A percentile compares a stretch with the other conserved stretches of the same genome.
Evolutionary conservation across 1,140 invertebrate genomes (phyloP).

Genomic region (Mycetomoellerius zeteki): DNA sequence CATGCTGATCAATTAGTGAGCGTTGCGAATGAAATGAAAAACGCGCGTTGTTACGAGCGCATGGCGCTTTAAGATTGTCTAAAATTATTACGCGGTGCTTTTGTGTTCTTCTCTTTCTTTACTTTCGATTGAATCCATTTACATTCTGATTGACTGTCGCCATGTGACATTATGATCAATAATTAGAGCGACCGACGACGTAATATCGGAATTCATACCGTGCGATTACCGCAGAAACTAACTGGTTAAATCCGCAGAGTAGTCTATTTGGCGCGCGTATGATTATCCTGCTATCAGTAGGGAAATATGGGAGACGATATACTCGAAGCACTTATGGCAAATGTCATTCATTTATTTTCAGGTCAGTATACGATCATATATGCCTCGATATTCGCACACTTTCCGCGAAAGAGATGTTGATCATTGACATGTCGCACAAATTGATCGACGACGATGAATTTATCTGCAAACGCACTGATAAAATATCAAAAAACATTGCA

Average conservation of each 20-base stretch:
- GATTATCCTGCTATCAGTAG: constrained; percentile 68
- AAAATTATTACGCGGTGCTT: neutral
- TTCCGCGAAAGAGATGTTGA: neutral
- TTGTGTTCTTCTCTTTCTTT: neutral
- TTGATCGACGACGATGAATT: constrained; percentile 15
- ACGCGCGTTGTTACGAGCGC: neutral
- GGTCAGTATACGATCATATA: neutral
- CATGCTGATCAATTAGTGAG: neutral
- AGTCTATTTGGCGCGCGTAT: constrained; percentile 64
- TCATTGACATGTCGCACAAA: neutral
- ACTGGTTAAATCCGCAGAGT: constrained; percentile 64
- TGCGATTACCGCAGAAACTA: constrained; percentile 66
- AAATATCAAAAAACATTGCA: constrained; percentile 15
- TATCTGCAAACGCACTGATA: constrained; percentile 9
- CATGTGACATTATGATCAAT: constrained; percentile 62
- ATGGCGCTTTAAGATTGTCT: neutral
- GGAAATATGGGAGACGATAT: constrained; percentile 60
- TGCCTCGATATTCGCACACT: constrained; percentile 22
- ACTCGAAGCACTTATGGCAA: constrained; percentile 60
- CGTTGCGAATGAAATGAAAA: neutral
- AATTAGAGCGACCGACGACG: constrained; percentile 60
- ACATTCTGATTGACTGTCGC: constrained; percentile 64
- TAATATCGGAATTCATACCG: constrained; percentile 69
- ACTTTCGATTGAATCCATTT: neutral
- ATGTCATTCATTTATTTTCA: constrained; percentile 73